A percentile compares a stretch with the other conserved stretches of the same genome.
phyloP scores from a whole-genome alignment of 2,113 vertebrate species.

The Melanerpes formicivorus region DNA sequence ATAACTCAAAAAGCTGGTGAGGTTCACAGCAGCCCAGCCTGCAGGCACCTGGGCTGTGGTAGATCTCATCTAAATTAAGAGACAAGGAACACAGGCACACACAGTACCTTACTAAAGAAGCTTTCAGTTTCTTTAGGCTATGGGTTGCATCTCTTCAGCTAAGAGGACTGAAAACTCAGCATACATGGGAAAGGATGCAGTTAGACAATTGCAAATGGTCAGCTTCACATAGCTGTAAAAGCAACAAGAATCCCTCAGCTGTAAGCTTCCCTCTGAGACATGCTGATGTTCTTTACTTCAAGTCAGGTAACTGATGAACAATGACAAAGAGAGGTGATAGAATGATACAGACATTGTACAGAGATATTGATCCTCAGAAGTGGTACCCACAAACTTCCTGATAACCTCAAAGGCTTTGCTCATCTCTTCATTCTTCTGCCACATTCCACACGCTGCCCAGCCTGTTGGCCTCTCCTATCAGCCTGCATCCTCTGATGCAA shows the following conservation, averaged over 20 bases:
- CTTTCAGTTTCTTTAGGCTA: background rate
- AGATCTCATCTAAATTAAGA: background rate
- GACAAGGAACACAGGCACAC: background rate
- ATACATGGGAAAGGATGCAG: background rate
- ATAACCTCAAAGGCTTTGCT: background rate
- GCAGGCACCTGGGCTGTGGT: background rate
- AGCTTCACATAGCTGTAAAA: background rate
- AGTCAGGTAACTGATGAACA: background rate
- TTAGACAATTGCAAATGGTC: background rate
- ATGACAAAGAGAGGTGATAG: background rate
- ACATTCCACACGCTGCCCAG: background rate
- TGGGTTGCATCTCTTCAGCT: background rate
- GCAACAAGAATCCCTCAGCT: background rate
- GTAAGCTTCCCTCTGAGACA: background rate
- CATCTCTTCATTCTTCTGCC: background rate
- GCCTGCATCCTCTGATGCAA: background rate
- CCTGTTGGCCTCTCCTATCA: background rate
- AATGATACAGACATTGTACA: background rate
- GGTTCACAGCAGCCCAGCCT: background rate
- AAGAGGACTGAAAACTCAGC: background rate
- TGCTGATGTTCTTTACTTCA: background rate
- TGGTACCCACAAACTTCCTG: background rate
- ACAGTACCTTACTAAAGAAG: background rate
- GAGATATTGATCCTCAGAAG: background rate
- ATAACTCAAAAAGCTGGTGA: background rate